Base-by-base conservation (phyloP, 2,797 vertebrate species). In the Cynodonichthys magdalenae region DNA sequence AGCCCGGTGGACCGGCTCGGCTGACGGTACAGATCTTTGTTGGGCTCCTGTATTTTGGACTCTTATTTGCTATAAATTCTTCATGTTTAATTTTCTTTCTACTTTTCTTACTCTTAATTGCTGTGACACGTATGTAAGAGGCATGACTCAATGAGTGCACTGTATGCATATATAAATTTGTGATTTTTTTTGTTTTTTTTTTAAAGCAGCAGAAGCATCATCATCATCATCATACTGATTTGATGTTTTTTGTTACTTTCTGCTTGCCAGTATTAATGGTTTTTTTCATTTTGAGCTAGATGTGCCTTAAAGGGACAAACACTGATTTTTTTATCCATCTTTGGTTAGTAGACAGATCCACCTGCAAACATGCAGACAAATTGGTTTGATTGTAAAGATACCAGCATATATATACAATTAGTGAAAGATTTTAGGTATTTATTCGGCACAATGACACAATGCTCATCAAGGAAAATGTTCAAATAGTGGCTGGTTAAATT, bases 301-400 rank as follows among this genome's bases (percentile, higher is more conserved):
- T 86, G 93, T 94, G 93, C 94, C 94, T 94, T 94, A 90, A 85
- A 82, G 87, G 66, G 85, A 91, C 87, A 86, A 84, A 84, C 80
- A 86, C 77, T 70, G 74, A 86, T 87, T 77, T 79, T 34, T 86
- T 63, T 71, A 71, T 75, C 75, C 53, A 9, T 83, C 65, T 77
- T 84, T 60, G 75, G 59, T 83, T 66, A 48, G 53, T 70, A 54
- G 71, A 73, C 72, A 79, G 75, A 83, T 76, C 61, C 54, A 73
- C 78, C 72, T 79, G 66, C 53, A 50, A 81, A 71, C 56, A 63
- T 66, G 64, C 59, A 46, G 18, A 67, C 56, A 69, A 44, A 54
- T 73, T 58, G 54, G 28, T 79, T 60, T 59, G 34, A 79, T 65
- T 50, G 27, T 66, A 41, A 75, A 66, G 67, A 75, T 39, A 39